These are phyloP conservation scores for Danio albolineatus DNA, from an alignment of 2,797 vertebrate species.

Conservation along the genomic window DNA sequence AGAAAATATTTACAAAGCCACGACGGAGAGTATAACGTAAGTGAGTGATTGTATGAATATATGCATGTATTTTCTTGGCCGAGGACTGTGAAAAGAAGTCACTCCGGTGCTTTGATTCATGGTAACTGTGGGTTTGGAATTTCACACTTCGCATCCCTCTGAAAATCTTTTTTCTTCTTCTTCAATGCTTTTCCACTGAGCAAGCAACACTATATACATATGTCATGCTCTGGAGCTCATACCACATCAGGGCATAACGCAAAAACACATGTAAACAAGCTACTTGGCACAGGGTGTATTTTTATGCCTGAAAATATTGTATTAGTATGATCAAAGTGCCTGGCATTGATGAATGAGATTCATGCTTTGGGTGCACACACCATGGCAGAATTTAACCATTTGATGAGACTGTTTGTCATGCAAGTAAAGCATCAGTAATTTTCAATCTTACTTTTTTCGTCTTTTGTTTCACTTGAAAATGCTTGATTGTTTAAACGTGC, in stretches of 20 bases:
- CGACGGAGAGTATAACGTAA: background rate
- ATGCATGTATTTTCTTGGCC: slow-evolving; percentile 33
- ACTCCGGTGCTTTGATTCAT: slow-evolving; percentile 59
- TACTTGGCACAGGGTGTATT: background rate
- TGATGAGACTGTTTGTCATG: slow-evolving; percentile 1
- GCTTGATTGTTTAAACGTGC: background rate
- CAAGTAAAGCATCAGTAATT: background rate
- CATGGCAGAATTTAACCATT: slow-evolving; percentile 25
- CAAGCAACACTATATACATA: slow-evolving; percentile 59
- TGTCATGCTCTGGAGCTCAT: slow-evolving; percentile 40
- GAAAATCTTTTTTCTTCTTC: slow-evolving; percentile 12
- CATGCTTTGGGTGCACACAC: background rate
- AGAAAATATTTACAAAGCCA: background rate
- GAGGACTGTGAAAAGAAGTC: slow-evolving; percentile 22
- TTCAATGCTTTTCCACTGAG: slow-evolving; percentile 43
- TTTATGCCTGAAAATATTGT: background rate
- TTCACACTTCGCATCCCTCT: slow-evolving; percentile 61
- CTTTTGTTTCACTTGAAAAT: slow-evolving; percentile 13
- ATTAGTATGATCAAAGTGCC: slow-evolving; percentile 12
- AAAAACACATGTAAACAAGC: slow-evolving; percentile 14
- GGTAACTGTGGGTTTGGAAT: slow-evolving; percentile 59
- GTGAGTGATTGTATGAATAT: slow-evolving; percentile 25
- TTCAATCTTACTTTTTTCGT: slow-evolving; percentile 5
- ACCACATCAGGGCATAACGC: slow-evolving; percentile 1
- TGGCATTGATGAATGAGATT: slow-evolving; percentile 34